These are phyloP conservation scores for Liparis tanakae DNA, from an alignment of 2,797 vertebrate species.

Conservation along the genomic window DNA sequence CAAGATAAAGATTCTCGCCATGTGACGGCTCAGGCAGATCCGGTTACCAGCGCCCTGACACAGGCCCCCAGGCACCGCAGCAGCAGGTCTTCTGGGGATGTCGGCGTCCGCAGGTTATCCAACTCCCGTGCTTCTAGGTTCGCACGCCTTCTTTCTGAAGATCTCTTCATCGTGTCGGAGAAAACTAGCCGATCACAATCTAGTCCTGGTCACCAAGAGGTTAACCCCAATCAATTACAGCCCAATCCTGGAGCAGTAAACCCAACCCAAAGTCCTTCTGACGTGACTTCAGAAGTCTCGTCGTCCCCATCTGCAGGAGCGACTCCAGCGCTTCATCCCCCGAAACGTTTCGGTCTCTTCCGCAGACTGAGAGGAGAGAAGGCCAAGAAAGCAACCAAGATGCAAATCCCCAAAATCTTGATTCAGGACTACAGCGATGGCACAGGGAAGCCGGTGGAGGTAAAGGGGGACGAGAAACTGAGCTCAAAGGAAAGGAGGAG, in stretches of 20 bases:
- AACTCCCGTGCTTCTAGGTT: constrained; percentile 58
- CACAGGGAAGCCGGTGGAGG: constrained; percentile 27
- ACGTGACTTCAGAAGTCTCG: background rate
- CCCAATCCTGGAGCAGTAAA: constrained; percentile 2
- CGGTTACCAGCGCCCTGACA: background rate
- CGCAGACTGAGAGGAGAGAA: constrained; percentile 74
- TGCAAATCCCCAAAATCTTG: constrained; percentile 81
- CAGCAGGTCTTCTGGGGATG: constrained; percentile 64
- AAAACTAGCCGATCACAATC: constrained; percentile 29
- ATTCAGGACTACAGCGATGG: constrained; percentile 85
- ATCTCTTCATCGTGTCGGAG: constrained; percentile 76
- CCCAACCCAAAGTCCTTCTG: constrained; percentile 5
- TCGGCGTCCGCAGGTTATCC: constrained; percentile 72
- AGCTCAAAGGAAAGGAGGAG: constrained; percentile 78
- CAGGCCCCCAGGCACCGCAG: constrained; percentile 11
- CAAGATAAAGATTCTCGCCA: constrained; percentile 21
- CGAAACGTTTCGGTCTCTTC: constrained; percentile 79
- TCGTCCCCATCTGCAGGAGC: background rate
- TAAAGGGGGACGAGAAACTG: constrained; percentile 56
- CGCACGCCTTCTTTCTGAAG: constrained; percentile 64
- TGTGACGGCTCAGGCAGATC: constrained; percentile 9
- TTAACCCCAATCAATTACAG: constrained; percentile 10
- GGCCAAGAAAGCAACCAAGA: constrained; percentile 58
- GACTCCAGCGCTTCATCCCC: background rate
- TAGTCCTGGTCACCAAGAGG: constrained; percentile 14